Evolutionary conservation across 2,113 vertebrate genomes (phyloP).

Genomic region (Leptobrachium ailaonicum): DNA sequence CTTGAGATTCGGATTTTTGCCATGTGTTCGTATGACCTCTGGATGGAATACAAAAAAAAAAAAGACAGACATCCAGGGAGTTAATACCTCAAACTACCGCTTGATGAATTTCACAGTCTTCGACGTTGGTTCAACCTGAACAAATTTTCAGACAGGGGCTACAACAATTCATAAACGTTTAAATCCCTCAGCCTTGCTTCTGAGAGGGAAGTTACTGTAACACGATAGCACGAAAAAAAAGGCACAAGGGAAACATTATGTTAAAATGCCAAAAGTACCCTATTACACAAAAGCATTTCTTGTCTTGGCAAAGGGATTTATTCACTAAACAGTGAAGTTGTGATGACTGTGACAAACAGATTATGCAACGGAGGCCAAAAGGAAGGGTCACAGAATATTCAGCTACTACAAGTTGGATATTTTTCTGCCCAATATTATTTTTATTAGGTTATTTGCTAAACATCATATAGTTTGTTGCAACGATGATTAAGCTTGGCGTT

Average conservation of each 20-base stretch:
- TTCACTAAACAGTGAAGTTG: not conserved
- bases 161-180: conserved; percentile 24
- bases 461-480: too few relatives aligned
- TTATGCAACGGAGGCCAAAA: too few relatives aligned
- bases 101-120: conserved; percentile 23
- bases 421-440: too few relatives aligned
- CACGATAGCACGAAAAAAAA: not conserved
- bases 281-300: not conserved
- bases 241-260: not conserved
- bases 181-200: conserved; percentile 13
- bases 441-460: too few relatives aligned
- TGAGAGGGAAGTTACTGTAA: conserved; percentile 12
- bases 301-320: not conserved
- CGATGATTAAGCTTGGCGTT: too few relatives aligned
- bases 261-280: not conserved
- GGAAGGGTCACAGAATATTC: too few relatives aligned
- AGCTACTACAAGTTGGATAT: too few relatives aligned
- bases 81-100: conserved; percentile 17
- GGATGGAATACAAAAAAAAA: conserved; percentile 53
- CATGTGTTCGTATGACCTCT: conserved; percentile 90
- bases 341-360: not conserved
- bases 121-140: not conserved
- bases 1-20: conserved; percentile 86
- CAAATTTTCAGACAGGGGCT: conserved; percentile 6
- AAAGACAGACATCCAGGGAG: not conserved